Evolutionary conservation across 2,888 invertebrate species (phyloP).

Genomic region (Eilema caniola): DNA sequence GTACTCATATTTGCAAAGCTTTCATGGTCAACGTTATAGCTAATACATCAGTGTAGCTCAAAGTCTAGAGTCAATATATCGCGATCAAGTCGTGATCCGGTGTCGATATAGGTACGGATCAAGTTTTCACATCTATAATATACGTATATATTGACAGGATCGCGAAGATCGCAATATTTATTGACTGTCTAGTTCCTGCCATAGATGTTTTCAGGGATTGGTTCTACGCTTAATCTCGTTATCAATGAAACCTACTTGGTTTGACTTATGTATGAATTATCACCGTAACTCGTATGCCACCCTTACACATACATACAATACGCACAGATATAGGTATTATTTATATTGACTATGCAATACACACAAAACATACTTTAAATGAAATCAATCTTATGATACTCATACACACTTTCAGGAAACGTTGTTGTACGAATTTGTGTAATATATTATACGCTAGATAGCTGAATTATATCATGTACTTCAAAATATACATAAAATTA

Average conservation of each 20-base stretch:
- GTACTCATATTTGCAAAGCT: slow-evolving; percentile 23
- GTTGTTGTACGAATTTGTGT: slow-evolving; percentile 12
- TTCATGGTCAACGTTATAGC: slow-evolving; percentile 30
- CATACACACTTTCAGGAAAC: slow-evolving; percentile 6
- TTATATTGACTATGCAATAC: slow-evolving; percentile 22
- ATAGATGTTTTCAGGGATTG: background rate
- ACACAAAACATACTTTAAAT: slow-evolving; percentile 20
- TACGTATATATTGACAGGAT: no score
- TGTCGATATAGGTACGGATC: no score
- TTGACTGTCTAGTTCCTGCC: no score
- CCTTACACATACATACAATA: slow-evolving; percentile 29
- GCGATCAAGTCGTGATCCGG: no score
- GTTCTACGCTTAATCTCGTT: background rate
- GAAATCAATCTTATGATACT: slow-evolving; percentile 33
- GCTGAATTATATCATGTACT: slow-evolving; percentile 27
- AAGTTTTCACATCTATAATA: no score
- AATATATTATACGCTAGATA: slow-evolving; percentile 29
- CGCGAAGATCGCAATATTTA: no score
- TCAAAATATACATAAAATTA: no score
- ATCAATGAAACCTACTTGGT: background rate
- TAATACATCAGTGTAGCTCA: slow-evolving; percentile 9
- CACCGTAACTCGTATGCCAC: slow-evolving; percentile 2
- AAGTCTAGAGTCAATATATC: background rate
- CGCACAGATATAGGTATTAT: slow-evolving; percentile 27
- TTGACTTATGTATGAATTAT: background rate